phyloP scores from a whole-genome alignment of 2,888 invertebrate species.

The Parnassius orleans region DNA sequence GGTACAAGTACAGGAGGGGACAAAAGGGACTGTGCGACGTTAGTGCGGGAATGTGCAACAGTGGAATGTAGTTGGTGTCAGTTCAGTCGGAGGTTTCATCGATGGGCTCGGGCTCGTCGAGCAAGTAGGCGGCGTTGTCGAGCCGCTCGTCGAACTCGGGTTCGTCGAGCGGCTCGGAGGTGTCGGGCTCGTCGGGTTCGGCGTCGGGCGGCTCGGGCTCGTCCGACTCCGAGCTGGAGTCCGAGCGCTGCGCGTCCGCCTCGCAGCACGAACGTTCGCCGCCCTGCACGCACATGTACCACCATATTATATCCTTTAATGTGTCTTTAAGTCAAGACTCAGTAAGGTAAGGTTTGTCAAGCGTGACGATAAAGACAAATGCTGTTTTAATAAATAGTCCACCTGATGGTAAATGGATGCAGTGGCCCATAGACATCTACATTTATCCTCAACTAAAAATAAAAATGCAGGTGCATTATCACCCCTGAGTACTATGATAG shows the following conservation, averaged over 20 bases:
- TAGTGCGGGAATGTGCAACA: neutral
- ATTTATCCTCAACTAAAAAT: too few species aligned
- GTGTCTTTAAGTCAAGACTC: too few species aligned
- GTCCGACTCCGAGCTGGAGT: constrained; percentile 24
- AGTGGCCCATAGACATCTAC: too few species aligned
- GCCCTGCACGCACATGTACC: constrained; percentile 13
- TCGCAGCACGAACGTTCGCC: constrained; percentile 31
- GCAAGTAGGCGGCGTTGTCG: neutral
- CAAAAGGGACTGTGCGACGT: too few species aligned
- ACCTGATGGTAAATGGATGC: too few species aligned
- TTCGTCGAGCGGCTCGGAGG: constrained; percentile 13
- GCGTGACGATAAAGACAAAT: too few species aligned
- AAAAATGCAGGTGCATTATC: too few species aligned
- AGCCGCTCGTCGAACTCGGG: constrained; percentile 13
- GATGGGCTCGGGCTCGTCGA: neutral
- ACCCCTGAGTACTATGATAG: too few species aligned
- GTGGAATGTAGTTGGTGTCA: neutral
- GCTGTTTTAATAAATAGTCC: too few species aligned
- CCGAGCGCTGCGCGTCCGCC: constrained; percentile 32
- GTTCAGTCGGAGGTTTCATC: constrained; percentile 7
- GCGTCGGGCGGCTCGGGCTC: constrained; percentile 17
- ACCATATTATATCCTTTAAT: too few species aligned
- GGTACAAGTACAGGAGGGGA: too few species aligned
- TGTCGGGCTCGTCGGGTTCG: constrained; percentile 27
- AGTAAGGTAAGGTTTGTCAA: too few species aligned